phyloP scores from a whole-genome alignment of 2,113 vertebrate species.

The Sus scrofa region DNA sequence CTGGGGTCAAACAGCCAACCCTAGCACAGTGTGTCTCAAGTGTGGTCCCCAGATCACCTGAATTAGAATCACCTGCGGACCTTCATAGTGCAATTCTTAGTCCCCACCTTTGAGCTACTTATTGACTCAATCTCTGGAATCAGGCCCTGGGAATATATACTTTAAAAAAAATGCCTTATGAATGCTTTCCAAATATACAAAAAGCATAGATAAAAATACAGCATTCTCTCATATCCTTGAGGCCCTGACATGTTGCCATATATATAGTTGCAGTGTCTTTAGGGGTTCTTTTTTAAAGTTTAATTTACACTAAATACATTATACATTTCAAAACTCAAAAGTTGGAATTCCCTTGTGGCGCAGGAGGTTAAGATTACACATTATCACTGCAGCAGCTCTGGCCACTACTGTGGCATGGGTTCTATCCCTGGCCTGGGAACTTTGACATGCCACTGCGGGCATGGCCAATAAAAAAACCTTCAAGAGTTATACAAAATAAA shows the following conservation, averaged over 20 bases:
- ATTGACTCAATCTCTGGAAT: neutral
- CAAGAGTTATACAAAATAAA: neutral
- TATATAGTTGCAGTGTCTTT: neutral
- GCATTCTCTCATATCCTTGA: neutral
- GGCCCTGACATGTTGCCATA: neutral
- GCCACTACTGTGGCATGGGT: too few species aligned
- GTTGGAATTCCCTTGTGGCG: too few species aligned
- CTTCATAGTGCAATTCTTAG: neutral
- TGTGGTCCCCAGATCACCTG: neutral
- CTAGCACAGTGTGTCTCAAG: neutral
- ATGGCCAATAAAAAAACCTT: too few species aligned
- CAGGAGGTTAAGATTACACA: too few species aligned
- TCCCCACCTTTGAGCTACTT: neutral
- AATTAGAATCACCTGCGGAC: neutral
- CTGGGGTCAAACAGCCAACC: neutral
- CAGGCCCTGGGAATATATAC: neutral
- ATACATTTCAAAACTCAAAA: neutral
- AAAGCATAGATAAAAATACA: neutral
- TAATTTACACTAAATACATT: neutral
- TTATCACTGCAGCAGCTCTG: too few species aligned
- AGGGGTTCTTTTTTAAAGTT: neutral
- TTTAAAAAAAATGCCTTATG: slow-evolving; percentile 33
- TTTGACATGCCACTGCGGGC: too few species aligned
- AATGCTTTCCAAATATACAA: neutral
- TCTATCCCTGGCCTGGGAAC: too few species aligned